Percentiles rank a stretch among this genome's conserved stretches.
Evolutionary conservation across 2,797 vertebrate species (phyloP).

Genomic region (Mormyrus proboscirostris): DNA sequence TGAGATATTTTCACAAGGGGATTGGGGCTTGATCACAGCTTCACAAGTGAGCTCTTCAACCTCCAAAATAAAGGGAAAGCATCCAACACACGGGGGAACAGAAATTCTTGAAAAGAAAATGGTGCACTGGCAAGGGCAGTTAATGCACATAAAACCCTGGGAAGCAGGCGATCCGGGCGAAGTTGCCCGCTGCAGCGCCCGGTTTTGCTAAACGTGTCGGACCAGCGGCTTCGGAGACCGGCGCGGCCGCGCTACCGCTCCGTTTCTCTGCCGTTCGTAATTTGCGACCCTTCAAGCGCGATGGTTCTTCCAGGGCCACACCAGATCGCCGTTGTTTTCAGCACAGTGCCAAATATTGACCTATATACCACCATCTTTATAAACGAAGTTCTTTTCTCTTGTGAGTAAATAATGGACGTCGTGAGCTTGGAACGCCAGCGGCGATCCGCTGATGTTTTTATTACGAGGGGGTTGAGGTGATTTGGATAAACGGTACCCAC

Average conservation of each 20-base stretch:
- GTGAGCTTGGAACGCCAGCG: background rate
- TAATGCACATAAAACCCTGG: slow-evolving; percentile 26
- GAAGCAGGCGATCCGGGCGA: background rate
- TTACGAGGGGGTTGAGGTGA: background rate
- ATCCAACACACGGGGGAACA: slow-evolving; percentile 1
- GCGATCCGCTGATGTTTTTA: background rate
- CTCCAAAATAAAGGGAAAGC: slow-evolving; percentile 32
- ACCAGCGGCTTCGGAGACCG: background rate
- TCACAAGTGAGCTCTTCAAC: slow-evolving; percentile 30
- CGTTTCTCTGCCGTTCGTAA: background rate
- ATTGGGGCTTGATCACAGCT: slow-evolving; percentile 27
- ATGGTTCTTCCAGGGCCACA: background rate
- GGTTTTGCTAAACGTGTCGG: background rate
- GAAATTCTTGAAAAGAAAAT: slow-evolving; percentile 33
- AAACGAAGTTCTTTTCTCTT: background rate
- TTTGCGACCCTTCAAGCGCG: background rate
- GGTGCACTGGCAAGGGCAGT: slow-evolving; percentile 18
- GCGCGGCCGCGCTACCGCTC: background rate
- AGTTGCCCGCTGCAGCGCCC: background rate
- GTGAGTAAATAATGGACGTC: background rate
- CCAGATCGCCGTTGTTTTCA: slow-evolving; percentile 13
- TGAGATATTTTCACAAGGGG: slow-evolving; percentile 31
- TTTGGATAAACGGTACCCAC: background rate
- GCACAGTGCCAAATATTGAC: background rate
- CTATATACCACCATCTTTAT: background rate